These are phyloP conservation scores for Glossosoma conforme DNA, from an alignment of 1,140 invertebrate genomes.

Conservation along the genomic window DNA sequence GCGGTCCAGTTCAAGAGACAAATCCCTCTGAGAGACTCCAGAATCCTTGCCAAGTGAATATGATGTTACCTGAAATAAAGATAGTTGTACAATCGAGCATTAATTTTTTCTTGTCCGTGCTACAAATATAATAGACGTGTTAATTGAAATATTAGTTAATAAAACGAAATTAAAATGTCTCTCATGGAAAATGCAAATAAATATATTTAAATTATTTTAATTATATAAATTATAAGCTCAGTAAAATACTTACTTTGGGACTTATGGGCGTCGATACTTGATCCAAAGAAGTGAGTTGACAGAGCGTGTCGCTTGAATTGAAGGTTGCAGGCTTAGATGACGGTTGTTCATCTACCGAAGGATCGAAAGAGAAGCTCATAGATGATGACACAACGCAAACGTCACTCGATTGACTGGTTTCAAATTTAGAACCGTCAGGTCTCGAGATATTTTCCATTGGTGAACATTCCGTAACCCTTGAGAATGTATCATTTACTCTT, in stretches of 20 bases:
- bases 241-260: constrained; percentile 47
- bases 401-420: constrained; percentile 37
- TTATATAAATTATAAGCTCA: constrained; percentile 1
- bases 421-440: constrained; percentile 23
- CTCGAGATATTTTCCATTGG: constrained; percentile 19
- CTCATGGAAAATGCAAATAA: no score
- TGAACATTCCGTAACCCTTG: constrained; percentile 25
- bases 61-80: constrained; percentile 19
- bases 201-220: not conserved
- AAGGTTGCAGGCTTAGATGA: constrained; percentile 45
- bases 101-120: no score
- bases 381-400: constrained; percentile 48
- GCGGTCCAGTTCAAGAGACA: constrained; percentile 26
- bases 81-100: no score
- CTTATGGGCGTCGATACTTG: constrained; percentile 50
- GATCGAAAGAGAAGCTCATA: constrained; percentile 49
- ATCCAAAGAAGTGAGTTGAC: constrained; percentile 49
- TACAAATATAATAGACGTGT: no score
- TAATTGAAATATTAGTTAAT: no score
- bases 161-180: no score
- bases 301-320: constrained; percentile 50
- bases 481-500: constrained; percentile 23
- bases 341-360: constrained; percentile 42
- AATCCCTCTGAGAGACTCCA: constrained; percentile 23
- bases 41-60: constrained; percentile 21